Base-by-base conservation (phyloP, 1,140 invertebrate genomes). In the Pseudomyrmex dendroicus region DNA sequence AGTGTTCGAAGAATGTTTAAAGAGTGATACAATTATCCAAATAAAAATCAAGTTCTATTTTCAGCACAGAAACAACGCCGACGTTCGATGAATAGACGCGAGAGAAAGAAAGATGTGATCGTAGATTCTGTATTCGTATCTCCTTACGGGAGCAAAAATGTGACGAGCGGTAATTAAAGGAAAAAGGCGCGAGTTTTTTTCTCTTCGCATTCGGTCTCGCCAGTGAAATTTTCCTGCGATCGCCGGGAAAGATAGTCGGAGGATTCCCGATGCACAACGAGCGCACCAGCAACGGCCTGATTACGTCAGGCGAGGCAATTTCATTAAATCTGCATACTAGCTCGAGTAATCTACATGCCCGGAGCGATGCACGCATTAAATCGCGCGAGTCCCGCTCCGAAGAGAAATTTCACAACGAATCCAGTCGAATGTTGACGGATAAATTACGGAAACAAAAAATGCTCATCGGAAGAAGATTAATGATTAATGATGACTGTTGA, bases 221-320 rank as follows among this genome's bases (percentile, higher is more conserved):
- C 64, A 54, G 74, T 54, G 76, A 84, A 88, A 87, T 67, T 84
- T 74, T 50, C 17, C 44, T 15, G 12, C 44, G 70, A 84, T 84
- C 56, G 59, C 59, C 61, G 8, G 63, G 44, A 54, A 72, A 82
- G 70, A 87, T 87, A 80, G 46, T 17, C 50, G 17, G 48, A 52
- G 35, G 20, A 54, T 73, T 68, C 62, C n/a, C 12, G 15, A 78
- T 46, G 72, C 44, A 73, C 44, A 73, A 57, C 57, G 54, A 8
- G 12, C 52, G 44, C 70, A 2, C 35, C 25, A 20, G 66, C 54
- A 62, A 76, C 54, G 59, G 70, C 61, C 85, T 87, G 82, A 72
- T 88, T 87, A 82, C 86, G 74, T 87, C 82, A 84, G 64, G 20
- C 20, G 35, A 10, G 66, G 61, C 82, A 72, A 73, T 87, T 87